Evolutionary conservation across 2,888 invertebrate species (phyloP).

Genomic region (Tetanocera ferruginea): DNA sequence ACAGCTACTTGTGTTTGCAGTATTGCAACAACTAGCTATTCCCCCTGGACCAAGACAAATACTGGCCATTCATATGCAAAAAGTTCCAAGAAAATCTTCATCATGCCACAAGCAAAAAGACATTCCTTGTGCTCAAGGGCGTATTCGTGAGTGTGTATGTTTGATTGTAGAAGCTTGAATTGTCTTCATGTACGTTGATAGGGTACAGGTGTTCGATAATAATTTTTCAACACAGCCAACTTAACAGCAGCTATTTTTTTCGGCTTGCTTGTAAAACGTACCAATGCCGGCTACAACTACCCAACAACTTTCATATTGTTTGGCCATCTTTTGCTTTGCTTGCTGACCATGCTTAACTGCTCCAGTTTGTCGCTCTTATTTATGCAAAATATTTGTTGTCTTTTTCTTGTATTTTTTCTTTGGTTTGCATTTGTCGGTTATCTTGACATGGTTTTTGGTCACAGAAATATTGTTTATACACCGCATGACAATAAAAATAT

Average conservation of each 20-base stretch:
- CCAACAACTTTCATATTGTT: neutral
- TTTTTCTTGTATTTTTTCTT: neutral
- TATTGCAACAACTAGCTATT: neutral
- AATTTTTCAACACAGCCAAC: conserved; percentile 49
- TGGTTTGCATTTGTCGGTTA: neutral
- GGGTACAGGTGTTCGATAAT: conserved; percentile 55
- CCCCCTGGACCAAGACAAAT: conserved; percentile 3
- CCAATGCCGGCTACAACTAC: neutral
- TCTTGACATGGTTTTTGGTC: neutral
- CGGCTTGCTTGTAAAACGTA: neutral
- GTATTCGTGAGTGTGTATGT: conserved; percentile 15
- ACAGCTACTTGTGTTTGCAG: neutral
- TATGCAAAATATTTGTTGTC: neutral
- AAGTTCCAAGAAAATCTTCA: conserved; percentile 23
- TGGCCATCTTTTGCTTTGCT: neutral
- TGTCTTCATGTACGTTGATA: conserved; percentile 43
- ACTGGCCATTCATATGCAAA: conserved; percentile 12
- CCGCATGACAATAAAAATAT: conserved; percentile 67
- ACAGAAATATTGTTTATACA: conserved; percentile 18
- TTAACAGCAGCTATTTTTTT: conserved; percentile 33
- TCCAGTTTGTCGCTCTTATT: conserved; percentile 46
- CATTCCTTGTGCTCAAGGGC: conserved; percentile 23
- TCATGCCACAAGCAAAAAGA: conserved; percentile 7
- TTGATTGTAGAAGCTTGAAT: conserved; percentile 14
- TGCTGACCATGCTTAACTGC: conserved; percentile 28